Percentiles rank a stretch among this genome's conserved stretches.
Conservation (phyloP, 2,797 vertebrate species). For the Typhlichthys subterraneus region DNA sequence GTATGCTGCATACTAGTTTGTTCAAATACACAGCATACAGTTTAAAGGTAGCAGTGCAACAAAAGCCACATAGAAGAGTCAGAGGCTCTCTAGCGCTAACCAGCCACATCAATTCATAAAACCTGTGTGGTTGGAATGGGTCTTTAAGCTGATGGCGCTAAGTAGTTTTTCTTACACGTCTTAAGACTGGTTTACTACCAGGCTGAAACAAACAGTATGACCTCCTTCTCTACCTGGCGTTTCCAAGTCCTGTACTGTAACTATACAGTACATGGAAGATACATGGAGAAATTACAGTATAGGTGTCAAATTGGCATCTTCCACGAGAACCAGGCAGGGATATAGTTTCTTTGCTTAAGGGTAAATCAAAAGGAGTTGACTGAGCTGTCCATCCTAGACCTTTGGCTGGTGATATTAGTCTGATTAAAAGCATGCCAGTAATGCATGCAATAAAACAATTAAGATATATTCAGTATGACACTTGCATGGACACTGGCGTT, state of each 20-base stretch:
- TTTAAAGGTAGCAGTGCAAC: too few relatives aligned
- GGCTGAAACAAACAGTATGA: too few relatives aligned
- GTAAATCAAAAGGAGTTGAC: background rate
- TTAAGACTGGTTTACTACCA: too few relatives aligned
- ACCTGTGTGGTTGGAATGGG: too few relatives aligned
- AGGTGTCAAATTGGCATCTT: constrained; percentile 9
- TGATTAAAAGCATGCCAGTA: constrained; percentile 65
- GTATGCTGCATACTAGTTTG: too few relatives aligned
- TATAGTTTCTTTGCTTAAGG: constrained; percentile 3
- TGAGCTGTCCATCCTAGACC: background rate
- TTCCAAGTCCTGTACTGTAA: constrained; percentile 15
- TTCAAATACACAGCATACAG: too few relatives aligned
- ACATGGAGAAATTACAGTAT: background rate
- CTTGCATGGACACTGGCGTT: constrained; percentile 45
- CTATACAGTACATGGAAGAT: constrained; percentile 9
- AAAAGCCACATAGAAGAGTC: too few relatives aligned
- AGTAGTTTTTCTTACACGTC: too few relatives aligned
- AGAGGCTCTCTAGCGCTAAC: too few relatives aligned
- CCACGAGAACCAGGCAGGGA: constrained; percentile 1
- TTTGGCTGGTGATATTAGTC: constrained; percentile 43
- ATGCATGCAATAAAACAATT: constrained; percentile 62
- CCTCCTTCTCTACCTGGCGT: background rate
- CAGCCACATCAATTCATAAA: too few relatives aligned
- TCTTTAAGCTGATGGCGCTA: too few relatives aligned
- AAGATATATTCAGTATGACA: constrained; percentile 49